Evolutionary conservation across 2,888 invertebrate genomes (phyloP), one percentile per base, ranked within the genome.

Genomic region (Erebia epiphron): DNA sequence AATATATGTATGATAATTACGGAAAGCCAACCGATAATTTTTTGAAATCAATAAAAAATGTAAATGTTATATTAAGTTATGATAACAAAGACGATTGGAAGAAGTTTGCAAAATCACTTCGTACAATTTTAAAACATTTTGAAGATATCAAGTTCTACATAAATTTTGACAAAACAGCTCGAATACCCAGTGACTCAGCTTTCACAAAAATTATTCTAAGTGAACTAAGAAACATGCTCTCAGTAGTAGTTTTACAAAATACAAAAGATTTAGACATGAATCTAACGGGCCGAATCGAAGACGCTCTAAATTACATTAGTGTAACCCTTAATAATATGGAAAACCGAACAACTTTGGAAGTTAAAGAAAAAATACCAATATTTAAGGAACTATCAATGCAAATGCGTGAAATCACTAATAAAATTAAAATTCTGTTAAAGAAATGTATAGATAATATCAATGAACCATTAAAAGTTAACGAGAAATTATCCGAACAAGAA

Each of bases 121-220:
- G 93, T 1, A 89, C 86, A 69, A 82, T 87, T 35, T 79, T 92
- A 8, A 91, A 91, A 77, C 91, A 92, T 79, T 93, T 93, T 74
- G 92, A 92, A 78, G 93, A 93, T 76, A 86, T 93, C 0, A 93
- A 92, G 71, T 93, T 93, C 79, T 93, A 92, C 71, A 88, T 93
- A 1, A 92, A 90, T 79, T 78, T 93, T 18, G 93, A 93, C 78
- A 92, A 92, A 85, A 92, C 92, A 8, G 93, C 93, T 4, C 84
- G 92, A 76, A 72, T 90, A 60, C 92, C 93, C 7, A 89, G 86
- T 80, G 92, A 92, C 75, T 86, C 90, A 43, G 83, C 85, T 68
- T 89, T 91, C 79, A 92, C 91, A 4, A 90, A 88, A 81, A 85
- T 90, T 43, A 86, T 92, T 73, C 78, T 93, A 66, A 81, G 86